phyloP scores from a whole-genome alignment of 2,888 invertebrate genomes.

The Drosophila phalerata region DNA sequence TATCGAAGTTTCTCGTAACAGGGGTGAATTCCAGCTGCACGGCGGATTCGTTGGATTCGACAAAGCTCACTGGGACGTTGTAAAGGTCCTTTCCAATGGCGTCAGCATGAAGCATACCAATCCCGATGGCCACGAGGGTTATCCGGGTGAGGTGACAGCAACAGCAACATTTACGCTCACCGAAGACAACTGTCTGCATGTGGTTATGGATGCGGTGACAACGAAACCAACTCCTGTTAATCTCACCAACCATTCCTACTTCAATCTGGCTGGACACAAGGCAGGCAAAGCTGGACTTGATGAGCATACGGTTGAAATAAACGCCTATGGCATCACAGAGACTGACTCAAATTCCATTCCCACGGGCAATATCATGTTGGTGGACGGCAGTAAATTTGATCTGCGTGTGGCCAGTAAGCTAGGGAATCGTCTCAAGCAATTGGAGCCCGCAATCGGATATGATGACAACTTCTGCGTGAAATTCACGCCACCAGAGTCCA shows the following conservation, averaged over 20 bases:
- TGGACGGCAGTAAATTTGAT: slow-evolving; percentile 91
- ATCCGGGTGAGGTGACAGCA: slow-evolving; percentile 92
- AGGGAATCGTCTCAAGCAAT: slow-evolving; percentile 88
- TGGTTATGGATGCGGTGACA: slow-evolving; percentile 91
- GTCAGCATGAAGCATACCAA: slow-evolving; percentile 92
- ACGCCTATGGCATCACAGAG: slow-evolving; percentile 91
- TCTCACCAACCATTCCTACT: slow-evolving; percentile 95
- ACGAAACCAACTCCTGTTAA: slow-evolving; percentile 94
- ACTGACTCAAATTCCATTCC: slow-evolving; percentile 90
- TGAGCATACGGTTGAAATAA: slow-evolving; percentile 90
- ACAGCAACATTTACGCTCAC: slow-evolving; percentile 90
- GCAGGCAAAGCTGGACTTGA: slow-evolving; percentile 88
- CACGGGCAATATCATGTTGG: slow-evolving; percentile 89
- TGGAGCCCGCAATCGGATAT: slow-evolving; percentile 90
- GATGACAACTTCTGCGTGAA: slow-evolving; percentile 93
- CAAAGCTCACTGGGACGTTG: slow-evolving; percentile 90
- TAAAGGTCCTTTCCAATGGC: slow-evolving; percentile 64
- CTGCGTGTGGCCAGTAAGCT: slow-evolving; percentile 89
- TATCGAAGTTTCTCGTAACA: slow-evolving; percentile 91
- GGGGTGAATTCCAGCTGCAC: slow-evolving; percentile 90
- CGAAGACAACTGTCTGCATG: slow-evolving; percentile 90
- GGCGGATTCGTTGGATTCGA: slow-evolving; percentile 95
- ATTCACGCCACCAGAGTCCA: slow-evolving; percentile 50
- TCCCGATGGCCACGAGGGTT: slow-evolving; percentile 93
- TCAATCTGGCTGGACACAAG: slow-evolving; percentile 96